Percentiles rank a stretch among this genome's conserved stretches.
Evolutionary conservation across 2,113 vertebrate species (phyloP).

Genomic region (Oxygymnocypris stewartii): DNA sequence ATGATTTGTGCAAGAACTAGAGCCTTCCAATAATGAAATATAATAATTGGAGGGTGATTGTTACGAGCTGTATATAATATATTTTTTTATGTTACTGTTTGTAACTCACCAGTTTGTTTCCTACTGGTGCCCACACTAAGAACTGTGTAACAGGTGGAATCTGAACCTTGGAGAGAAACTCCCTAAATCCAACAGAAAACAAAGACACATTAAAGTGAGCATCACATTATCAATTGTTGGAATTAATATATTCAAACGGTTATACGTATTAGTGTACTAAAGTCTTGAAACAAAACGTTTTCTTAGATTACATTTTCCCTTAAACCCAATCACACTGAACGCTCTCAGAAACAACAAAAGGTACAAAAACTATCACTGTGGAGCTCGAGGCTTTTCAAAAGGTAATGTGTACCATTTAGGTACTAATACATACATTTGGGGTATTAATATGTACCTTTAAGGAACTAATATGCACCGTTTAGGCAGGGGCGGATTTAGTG

Average conservation of each 20-base stretch:
- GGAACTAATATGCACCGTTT: background rate
- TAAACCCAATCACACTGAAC: background rate
- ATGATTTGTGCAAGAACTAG: background rate
- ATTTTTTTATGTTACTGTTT: background rate
- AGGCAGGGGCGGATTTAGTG: no score
- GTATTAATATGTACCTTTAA: no score
- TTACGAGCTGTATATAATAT: background rate
- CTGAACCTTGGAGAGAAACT: slow-evolving; percentile 78
- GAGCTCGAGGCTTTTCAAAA: no score
- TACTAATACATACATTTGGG: no score
- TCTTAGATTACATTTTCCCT: background rate
- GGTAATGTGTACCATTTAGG: no score
- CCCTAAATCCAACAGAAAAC: slow-evolving; percentile 71
- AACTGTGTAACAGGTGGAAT: slow-evolving; percentile 86
- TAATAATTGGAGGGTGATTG: background rate
- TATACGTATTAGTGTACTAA: background rate
- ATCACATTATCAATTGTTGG: background rate
- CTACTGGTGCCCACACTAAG: slow-evolving; percentile 84
- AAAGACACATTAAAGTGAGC: slow-evolving; percentile 4
- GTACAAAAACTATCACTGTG: background rate
- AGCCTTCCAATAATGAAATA: background rate
- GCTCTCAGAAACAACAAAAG: background rate
- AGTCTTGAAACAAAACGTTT: background rate
- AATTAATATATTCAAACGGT: background rate
- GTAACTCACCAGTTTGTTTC: slow-evolving; percentile 86